phyloP scores from a whole-genome alignment of 1,140 invertebrate species.

The Gyrodactylus salaris region DNA sequence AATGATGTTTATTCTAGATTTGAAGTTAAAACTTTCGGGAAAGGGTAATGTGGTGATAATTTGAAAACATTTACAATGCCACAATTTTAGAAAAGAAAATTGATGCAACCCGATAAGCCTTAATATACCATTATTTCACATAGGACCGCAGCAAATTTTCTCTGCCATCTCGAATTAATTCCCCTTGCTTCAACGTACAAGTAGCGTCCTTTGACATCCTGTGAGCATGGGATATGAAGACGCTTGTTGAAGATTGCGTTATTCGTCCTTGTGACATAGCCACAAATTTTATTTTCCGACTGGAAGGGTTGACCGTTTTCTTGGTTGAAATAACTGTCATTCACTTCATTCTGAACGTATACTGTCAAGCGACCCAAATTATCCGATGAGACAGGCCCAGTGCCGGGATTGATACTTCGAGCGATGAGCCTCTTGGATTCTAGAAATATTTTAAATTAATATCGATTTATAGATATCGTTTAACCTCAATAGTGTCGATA shows the following conservation, averaged over 20 bases:
- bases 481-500: no score
- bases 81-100: no score
- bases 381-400: background rate
- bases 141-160: slow-evolving; percentile 24
- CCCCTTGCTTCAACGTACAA: slow-evolving; percentile 25
- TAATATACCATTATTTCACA: slow-evolving; percentile 27
- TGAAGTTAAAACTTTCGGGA: no score
- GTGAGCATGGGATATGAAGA: slow-evolving; percentile 23
- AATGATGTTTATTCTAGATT: no score
- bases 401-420: background rate
- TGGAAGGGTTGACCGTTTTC: background rate
- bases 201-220: slow-evolving; percentile 22
- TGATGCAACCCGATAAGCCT: no score
- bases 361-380: background rate
- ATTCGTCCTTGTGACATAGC: slow-evolving; percentile 23
- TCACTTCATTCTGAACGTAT: background rate
- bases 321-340: background rate
- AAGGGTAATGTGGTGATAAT: no score
- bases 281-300: slow-evolving; percentile 15
- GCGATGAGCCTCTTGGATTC: background rate
- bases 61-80: no score
- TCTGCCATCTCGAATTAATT: slow-evolving; percentile 23
- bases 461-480: no score
- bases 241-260: slow-evolving; percentile 23
- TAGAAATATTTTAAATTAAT: background rate